Evolutionary conservation across 1,140 invertebrate species (phyloP).

Genomic region (Helicoverpa armigera): DNA sequence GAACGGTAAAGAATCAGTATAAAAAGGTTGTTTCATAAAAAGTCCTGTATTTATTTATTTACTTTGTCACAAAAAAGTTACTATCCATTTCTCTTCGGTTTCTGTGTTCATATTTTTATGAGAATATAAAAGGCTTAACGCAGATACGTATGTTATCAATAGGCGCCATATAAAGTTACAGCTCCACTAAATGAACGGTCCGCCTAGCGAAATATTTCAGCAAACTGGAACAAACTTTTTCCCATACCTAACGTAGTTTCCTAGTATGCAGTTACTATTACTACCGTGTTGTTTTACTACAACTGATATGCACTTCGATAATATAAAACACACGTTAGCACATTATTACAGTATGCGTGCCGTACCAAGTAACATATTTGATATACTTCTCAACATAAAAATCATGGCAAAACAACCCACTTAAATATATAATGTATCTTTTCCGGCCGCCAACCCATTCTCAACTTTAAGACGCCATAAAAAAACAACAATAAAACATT

Average conservation of each 20-base stretch:
- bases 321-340: neutral
- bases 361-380: conserved; percentile 2
- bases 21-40: conserved; percentile 35
- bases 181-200: neutral
- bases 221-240: too few species aligned
- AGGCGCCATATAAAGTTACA: neutral
- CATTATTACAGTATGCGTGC: neutral
- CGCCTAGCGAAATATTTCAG: neutral
- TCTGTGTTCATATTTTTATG: conserved; percentile 33
- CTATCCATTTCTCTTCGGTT: conserved; percentile 16
- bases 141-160: conserved; percentile 20
- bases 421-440: neutral
- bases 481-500: conserved; percentile 43
- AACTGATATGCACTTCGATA: neutral
- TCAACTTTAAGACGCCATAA: conserved; percentile 9
- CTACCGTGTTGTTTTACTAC: too few species aligned
- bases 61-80: conserved; percentile 37
- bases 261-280: too few species aligned
- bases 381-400: neutral
- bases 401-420: neutral
- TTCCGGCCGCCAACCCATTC: neutral
- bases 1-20: conserved; percentile 32
- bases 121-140: conserved; percentile 32
- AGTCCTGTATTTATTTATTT: neutral
- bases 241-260: too few species aligned